Evolutionary conservation across 2,797 vertebrate genomes (phyloP), one percentile per base, ranked within the genome.

Genomic region (Sitta carolinensis): DNA sequence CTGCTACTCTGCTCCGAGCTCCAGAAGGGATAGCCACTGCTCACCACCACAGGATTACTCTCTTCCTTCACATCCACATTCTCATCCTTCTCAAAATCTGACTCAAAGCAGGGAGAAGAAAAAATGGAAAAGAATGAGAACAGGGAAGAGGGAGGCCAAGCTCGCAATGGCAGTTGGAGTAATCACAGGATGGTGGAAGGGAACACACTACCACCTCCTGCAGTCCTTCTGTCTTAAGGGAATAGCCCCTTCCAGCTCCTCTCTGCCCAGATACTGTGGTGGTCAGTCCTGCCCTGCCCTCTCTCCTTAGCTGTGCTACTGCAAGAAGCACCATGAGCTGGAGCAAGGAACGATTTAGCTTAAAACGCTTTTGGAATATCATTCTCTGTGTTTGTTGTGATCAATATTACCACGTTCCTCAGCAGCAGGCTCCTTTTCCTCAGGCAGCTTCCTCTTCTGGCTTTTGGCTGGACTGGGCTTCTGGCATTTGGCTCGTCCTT

Each of bases 1-100:
- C 84, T 87, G 87, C 94, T 89, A 15, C 96, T 98, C 82, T 98
- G 97, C 88, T 98, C 98, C 0, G 88, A 87, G 26, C 95, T 90
- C 98, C 98, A 99, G 13, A 98, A 97, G 16, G 98, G 98, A 96
- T 98, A 98, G 1, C 97, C 96, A 47, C 98, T 97, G 68, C 97
- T 98, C 25, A 98, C 97, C 7, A 81, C 88, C 0, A 97, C 93
- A 3, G 91, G 89, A 69, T 96, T 97, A n/a, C 91, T 94, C 81
- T 97, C 96, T 70, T 97, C 95, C 79, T 97, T 97, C 86, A 95
- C 93, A 23, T 92, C 91, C 11, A 68, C 62, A 2, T 52, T 86
- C 73, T 92, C 94, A 27, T 91, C 89, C 50, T 96, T 95, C 64
- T 86, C 88, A 55, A 94, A 93, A 90, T 94, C 97, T 98, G 95